Evolutionary conservation across 2,888 invertebrate species (phyloP), one percentile per base, ranked within the genome.

Genomic region (Coremacera marginata): DNA sequence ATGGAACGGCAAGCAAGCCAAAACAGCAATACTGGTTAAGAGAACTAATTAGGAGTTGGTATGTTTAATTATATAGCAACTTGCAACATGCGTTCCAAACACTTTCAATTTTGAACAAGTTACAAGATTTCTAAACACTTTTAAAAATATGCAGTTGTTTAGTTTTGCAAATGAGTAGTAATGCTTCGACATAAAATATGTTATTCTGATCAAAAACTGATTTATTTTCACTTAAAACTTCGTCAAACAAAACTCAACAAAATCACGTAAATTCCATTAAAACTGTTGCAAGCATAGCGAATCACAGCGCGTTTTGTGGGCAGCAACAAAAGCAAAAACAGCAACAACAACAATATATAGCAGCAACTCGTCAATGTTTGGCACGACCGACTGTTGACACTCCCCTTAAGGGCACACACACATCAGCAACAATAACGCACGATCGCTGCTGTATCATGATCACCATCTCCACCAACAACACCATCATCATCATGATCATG

Each of bases 221-320:
- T 37, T 44, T 67, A 22, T 37, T 37, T 67, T 19, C 22, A 22
- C 44, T n/a, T 34, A n/a, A 44, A 19, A 22, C 44, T 9, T 16
- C 22, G n/a, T 19, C 22, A 67, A 49, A 72, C 11, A 22, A 52
- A 22, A 37, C 31, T 31, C 63, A 72, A 74, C 51, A 60, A 76
- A 79, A 79, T 86, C 87, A 86, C 86, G 86, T 86, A 85, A 83
- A 80, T 82, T 84, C 85, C 85, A 87, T 87, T 86, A 87, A 85
- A 84, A 65, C 77, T 77, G 70, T 70, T 75, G 55, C 65, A 72
- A 70, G 79, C 80, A 76, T 65, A 77, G 70, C 80, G 79, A 78
- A 79, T 80, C 77, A 71, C 27, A 63, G 63, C 62, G 11, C 0
- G 62, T 60, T 57, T 52, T 44, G 71, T 55, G 55, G 55, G 31